These are phyloP conservation scores for Palythoa caribaeorum DNA, from an alignment of 92 coral and sea anemone species.

Conservation along the genomic window DNA sequence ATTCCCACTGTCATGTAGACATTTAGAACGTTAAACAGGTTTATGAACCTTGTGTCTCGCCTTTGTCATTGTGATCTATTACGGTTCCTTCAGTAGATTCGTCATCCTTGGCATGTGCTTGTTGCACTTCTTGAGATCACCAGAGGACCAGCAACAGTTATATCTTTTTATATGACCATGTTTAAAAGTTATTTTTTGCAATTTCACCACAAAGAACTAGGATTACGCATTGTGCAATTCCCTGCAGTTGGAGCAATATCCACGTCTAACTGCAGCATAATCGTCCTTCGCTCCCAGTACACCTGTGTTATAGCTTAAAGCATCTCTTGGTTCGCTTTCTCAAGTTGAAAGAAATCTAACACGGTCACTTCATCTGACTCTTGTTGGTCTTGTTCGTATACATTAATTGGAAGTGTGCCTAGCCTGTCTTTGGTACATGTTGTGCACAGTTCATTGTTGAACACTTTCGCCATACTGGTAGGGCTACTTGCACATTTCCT, in stretches of 20 bases:
- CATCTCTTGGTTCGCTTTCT: conserved; percentile 8
- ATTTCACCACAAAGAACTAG: neutral
- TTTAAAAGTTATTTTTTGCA: neutral
- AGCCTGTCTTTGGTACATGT: conserved; percentile 27
- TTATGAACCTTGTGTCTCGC: too few species aligned
- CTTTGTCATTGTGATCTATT: too few species aligned
- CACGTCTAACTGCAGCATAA: neutral
- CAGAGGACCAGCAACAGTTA: neutral
- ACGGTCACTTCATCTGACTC: neutral
- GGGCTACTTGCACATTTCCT: conserved; percentile 21
- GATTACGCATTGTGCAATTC: neutral
- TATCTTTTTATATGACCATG: neutral
- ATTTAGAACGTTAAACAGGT: too few species aligned
- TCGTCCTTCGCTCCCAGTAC: conserved; percentile 20
- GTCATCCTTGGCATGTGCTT: too few species aligned
- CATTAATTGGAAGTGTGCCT: conserved; percentile 16
- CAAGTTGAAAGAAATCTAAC: conserved; percentile 12
- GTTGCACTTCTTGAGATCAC: neutral
- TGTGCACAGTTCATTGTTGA: conserved; percentile 13
- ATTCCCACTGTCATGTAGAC: too few species aligned
- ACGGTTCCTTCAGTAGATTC: too few species aligned
- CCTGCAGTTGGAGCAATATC: neutral
- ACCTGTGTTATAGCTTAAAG: neutral
- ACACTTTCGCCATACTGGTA: conserved; percentile 19
- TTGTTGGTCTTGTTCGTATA: conserved; percentile 8